Evolutionary conservation across 2,113 vertebrate genomes (phyloP), one percentile per base, ranked within the genome.

Genomic region (Tricholaema leucomelas): DNA sequence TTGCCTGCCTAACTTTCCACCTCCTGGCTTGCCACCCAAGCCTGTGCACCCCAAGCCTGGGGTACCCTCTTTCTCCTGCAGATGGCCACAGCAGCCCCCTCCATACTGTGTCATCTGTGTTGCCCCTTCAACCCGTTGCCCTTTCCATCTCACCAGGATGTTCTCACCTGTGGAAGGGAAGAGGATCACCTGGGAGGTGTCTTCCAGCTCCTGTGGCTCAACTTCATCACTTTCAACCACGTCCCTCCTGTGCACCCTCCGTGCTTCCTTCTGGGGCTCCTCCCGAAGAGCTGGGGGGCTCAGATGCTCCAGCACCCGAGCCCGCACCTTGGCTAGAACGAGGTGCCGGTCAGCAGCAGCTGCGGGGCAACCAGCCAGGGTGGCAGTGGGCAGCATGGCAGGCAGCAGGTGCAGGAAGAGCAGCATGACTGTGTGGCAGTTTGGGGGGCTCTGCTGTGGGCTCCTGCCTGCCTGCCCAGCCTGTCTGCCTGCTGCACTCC

Each of bases 91-190:
- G 40, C 46, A 35, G 63, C 50, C 36, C 36, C 42, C 33, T 69
- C 52, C 2, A 3, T 30, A 40, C 73, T 44, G 21, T 63, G 54
- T 31, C n/a, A 60, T 52, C 42, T 3, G 0, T 55, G n/a, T 42
- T 42, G 15, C 48, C 82, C 52, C 67, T 69, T 70, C 44, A 30
- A 28, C 31, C 18, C 24, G 38, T 54, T 9, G 5, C 85, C 38
- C n/a, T 70, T 30, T 79, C 55, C 55, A 21, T 72, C 55, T 38
- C 59, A 36, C 36, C 35, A 69, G 44, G 28, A 25, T 13, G 1
- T 77, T 91, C 96, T 98, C 92, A 99, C 99, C 98, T 94, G 98
- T 97, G 58, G 95, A 96, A 13, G 99, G 98, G 93, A 99, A 99
- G 38, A 98, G 92, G 74, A 99, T 99, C 61, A 98, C 96, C 85